Evolutionary conservation across 2,797 vertebrate genomes (phyloP), one percentile per base, ranked within the genome.

Genomic region (Cheirogaleus major): DNA sequence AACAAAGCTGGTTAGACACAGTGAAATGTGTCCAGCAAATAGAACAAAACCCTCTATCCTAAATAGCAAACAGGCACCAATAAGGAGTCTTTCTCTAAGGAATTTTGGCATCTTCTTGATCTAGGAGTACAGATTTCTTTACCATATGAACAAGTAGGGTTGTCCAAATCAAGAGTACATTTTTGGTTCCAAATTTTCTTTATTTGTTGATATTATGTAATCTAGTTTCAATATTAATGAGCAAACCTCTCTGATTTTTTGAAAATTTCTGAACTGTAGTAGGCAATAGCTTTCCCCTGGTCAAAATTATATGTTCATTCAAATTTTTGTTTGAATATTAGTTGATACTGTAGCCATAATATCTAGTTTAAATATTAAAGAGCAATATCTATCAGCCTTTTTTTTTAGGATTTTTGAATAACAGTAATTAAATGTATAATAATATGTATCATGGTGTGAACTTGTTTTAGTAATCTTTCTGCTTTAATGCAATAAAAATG

Each of bases 371-470:
- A 97, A 93, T 79, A 59, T 65, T 45, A 69, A 48, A 88, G 32
- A 52, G 11, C 27, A 96, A 96, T 43, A 96, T 89, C 89, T 96
- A 87, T 96, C 81, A 91, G 80, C 97, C 55, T 12, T 61, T 73
- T 59, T 59, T 95, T 95, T 82, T 93, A 97, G 97, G 97, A 96
- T 97, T 98, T 98, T 94, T 97, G 85, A 97, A 92, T 94, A 93
- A 95, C 94, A 98, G 67, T 92, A 83, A 96, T 97, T 98, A 97
- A 81, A 63, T 55, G n/a, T 65, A 87, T 59, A 59, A 59, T 91
- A 27, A 65, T 89, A 35, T 38, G 5, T 83, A 2, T 55, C 4
- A 52, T 45, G 22, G 10, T 81, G 2, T 88, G 50, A 78, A 73
- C 3, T 5, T 72, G 7, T 65, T 86, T 67, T 43, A 94, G 70